A percentile compares a stretch with the other conserved stretches of the same genome.
phyloP scores from a whole-genome alignment of 2,797 vertebrate genomes.

The Acanthurus tractus region DNA sequence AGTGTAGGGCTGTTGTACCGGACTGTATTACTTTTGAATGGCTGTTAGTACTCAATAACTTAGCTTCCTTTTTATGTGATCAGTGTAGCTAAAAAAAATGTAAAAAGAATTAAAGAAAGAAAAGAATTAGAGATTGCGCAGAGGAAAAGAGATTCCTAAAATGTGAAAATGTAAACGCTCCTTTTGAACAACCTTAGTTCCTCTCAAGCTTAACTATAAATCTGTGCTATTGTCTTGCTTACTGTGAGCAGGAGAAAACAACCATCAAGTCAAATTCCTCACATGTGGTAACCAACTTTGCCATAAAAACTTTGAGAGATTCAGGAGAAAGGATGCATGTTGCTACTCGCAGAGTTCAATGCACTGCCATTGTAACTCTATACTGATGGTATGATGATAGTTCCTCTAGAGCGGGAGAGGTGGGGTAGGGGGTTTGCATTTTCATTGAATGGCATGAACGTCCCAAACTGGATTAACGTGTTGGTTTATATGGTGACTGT shows the following conservation, averaged over 20 bases:
- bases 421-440: slow-evolving; percentile 34
- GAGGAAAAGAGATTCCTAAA: not conserved
- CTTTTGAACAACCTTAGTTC: not conserved
- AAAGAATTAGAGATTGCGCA: not conserved
- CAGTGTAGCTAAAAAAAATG: not conserved
- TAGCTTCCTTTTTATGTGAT: not conserved
- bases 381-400: slow-evolving; percentile 48
- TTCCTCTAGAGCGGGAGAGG: slow-evolving; percentile 37
- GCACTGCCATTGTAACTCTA: slow-evolving; percentile 53
- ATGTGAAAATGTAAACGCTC: not conserved
- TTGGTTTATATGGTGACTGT: slow-evolving; percentile 59
- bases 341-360: slow-evolving; percentile 53
- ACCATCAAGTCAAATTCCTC: slow-evolving; percentile 28
- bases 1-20: not conserved
- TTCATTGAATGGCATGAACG: slow-evolving; percentile 63
- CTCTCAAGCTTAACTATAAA: not conserved
- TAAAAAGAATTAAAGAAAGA: not conserved
- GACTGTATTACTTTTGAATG: not conserved
- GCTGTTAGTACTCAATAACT: not conserved
- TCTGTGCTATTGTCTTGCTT: not conserved
- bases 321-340: slow-evolving; percentile 56
- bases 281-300: slow-evolving; percentile 21
- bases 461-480: slow-evolving; percentile 80
- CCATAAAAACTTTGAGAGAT: slow-evolving; percentile 44
- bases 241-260: not conserved